These are phyloP conservation scores for Etheostoma cragini DNA, from an alignment of 2,113 vertebrate genomes.

Conservation along the genomic window DNA sequence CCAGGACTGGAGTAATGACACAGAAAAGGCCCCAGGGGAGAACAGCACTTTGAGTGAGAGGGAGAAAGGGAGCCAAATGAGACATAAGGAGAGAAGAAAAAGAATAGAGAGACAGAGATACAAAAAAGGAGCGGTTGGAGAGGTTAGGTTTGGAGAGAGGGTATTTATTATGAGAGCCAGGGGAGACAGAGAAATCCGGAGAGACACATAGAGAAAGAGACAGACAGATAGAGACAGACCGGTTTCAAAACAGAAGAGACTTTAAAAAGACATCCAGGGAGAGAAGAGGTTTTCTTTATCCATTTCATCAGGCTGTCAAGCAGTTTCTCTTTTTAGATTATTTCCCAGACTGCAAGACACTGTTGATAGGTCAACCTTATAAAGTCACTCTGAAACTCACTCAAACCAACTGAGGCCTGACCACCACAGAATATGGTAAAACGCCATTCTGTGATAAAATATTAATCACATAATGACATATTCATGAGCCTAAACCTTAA, in stretches of 20 bases:
- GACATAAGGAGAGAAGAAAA: constrained; percentile 12
- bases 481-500: constrained; percentile 60
- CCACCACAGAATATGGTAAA: constrained; percentile 29
- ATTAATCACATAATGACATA: constrained; percentile 47
- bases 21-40: constrained; percentile 56
- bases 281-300: neutral
- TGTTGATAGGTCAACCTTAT: constrained; percentile 56
- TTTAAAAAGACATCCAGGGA: constrained; percentile 46
- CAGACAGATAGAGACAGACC: constrained; percentile 29
- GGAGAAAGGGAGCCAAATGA: constrained; percentile 18
- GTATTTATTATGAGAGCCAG: constrained; percentile 56
- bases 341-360: constrained; percentile 45
- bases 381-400: constrained; percentile 36
- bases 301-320: constrained; percentile 41
- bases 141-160: constrained; percentile 40
- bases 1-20: constrained; percentile 79
- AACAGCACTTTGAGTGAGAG: constrained; percentile 49
- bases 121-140: constrained; percentile 30
- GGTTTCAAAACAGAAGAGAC: constrained; percentile 30
- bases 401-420: constrained; percentile 40
- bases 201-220: constrained; percentile 19
- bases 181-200: constrained; percentile 28
- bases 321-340: constrained; percentile 41
- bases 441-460: constrained; percentile 37
- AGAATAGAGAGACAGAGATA: neutral